phyloP scores from a whole-genome alignment of 2,888 invertebrate genomes.

The Dastarcus helophoroides region DNA sequence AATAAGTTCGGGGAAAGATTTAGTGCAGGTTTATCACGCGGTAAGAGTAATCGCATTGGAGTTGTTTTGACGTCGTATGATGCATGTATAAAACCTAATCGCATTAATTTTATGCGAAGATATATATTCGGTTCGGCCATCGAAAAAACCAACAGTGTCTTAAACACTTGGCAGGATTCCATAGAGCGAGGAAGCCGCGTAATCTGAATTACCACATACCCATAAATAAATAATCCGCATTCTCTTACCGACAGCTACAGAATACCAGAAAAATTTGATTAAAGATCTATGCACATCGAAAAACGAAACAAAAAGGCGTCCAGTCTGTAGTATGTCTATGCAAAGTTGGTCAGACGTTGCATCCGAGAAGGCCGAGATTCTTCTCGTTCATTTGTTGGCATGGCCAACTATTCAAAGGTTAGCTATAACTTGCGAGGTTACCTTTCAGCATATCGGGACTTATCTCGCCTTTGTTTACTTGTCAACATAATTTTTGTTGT shows the following conservation, averaged over 20 bases:
- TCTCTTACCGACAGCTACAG: slow-evolving; percentile 34
- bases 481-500: slow-evolving; percentile 41
- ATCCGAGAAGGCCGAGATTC: slow-evolving; percentile 1
- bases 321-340: slow-evolving; percentile 38
- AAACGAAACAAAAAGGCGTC: slow-evolving; percentile 33
- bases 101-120: slow-evolving; percentile 1
- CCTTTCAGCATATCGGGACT: slow-evolving; percentile 38
- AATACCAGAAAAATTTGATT: slow-evolving; percentile 38
- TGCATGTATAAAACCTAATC: slow-evolving; percentile 2
- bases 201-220: slow-evolving; percentile 28
- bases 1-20: too few species aligned
- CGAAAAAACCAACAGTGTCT: slow-evolving; percentile 15
- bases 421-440: slow-evolving; percentile 39
- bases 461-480: slow-evolving; percentile 41
- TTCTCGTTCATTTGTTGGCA: slow-evolving; percentile 11
- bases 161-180: slow-evolving; percentile 21
- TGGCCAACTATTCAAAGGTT: slow-evolving; percentile 34
- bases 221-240: slow-evolving; percentile 30
- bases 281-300: slow-evolving; percentile 36
- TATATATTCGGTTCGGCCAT: slow-evolving; percentile 5
- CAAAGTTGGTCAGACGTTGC: slow-evolving; percentile 25
- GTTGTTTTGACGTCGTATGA: slow-evolving; percentile 2
- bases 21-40: too few species aligned
- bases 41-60: not conserved
- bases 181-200: slow-evolving; percentile 17